A percentile compares a stretch with the other conserved stretches of the same genome.
Conservation (phyloP, 2,113 vertebrate genomes). For the Meriones unguiculatus region DNA sequence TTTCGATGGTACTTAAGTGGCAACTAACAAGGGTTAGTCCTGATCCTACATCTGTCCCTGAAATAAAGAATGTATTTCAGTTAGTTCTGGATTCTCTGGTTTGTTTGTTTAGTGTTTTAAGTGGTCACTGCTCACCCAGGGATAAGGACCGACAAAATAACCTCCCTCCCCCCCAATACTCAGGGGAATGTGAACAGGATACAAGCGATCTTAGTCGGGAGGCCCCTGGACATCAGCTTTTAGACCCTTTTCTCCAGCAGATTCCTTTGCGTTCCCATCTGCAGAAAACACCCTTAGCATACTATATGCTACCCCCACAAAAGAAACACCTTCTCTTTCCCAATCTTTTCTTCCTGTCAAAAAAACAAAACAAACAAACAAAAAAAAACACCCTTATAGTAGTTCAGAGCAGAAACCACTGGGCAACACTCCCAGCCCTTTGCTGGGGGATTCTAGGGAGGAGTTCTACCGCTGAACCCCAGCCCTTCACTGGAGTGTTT, state of each 20-base stretch:
- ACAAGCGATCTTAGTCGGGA: not conserved
- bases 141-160: not conserved
- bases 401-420: not conserved
- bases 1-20: conserved; percentile 72
- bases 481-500: not conserved
- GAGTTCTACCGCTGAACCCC: not conserved
- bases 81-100: not conserved
- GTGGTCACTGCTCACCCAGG: not conserved
- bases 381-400: not conserved
- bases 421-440: too few species aligned
- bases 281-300: not conserved
- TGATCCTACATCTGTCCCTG: not conserved
- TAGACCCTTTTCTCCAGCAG: not conserved
- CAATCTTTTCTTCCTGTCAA: not conserved
- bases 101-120: not conserved
- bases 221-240: too few species aligned
- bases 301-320: not conserved
- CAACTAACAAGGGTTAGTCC: conserved; percentile 36
- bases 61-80: conserved; percentile 73
- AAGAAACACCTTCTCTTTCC: not conserved
- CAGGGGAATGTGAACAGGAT: not conserved
- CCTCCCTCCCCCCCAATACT: not conserved
- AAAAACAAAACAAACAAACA: too few species aligned
- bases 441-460: not conserved
- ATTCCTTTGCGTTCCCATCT: not conserved